Evolutionary conservation across 2,797 vertebrate species (phyloP).

Genomic region (Ctenosaura bakeri): DNA sequence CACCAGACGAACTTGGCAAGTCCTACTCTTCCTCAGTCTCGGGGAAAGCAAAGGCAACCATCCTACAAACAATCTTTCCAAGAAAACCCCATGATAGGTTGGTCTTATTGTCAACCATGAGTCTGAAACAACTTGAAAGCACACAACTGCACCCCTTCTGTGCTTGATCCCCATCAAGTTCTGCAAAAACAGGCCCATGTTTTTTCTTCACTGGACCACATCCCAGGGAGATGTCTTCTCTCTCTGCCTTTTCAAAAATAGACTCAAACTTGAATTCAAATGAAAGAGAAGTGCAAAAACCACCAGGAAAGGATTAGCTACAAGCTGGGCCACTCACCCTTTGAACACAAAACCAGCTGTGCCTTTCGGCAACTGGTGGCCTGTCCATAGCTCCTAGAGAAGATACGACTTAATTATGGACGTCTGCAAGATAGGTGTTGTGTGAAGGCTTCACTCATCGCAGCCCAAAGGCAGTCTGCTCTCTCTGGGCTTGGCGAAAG

Average conservation of each 20-base stretch:
- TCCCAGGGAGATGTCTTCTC: conserved; percentile 44
- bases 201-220: conserved; percentile 49
- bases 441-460: conserved; percentile 28
- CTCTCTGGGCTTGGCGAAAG: conserved; percentile 66
- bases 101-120: no score
- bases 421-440: conserved; percentile 32
- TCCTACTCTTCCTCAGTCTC: no score
- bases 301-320: conserved; percentile 63
- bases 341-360: conserved; percentile 34
- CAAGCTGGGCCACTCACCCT: conserved; percentile 53
- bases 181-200: conserved; percentile 12
- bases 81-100: no score
- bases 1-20: no score
- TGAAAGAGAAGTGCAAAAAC: conserved; percentile 38
- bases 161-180: conserved; percentile 19
- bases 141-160: background rate
- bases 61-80: no score
- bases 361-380: background rate
- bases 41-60: no score
- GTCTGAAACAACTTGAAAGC: no score
- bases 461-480: conserved; percentile 31
- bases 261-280: conserved; percentile 53
- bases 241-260: conserved; percentile 62
- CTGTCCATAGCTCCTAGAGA: background rate
- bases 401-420: background rate